Evolutionary conservation across 2,113 vertebrate genomes (phyloP), one percentile per base, ranked within the genome.

Genomic region (Shinisaurus crocodilurus): DNA sequence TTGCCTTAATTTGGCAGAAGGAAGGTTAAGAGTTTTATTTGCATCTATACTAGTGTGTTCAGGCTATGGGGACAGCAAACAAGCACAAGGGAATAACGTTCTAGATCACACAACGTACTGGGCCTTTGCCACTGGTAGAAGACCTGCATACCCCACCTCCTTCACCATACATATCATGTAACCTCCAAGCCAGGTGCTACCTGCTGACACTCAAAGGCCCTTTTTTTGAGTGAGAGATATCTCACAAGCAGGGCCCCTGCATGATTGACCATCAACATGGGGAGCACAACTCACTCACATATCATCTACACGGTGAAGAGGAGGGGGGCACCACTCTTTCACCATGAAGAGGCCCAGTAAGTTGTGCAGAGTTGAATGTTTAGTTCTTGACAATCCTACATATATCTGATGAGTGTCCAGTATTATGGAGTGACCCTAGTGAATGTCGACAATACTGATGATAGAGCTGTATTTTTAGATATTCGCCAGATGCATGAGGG

Each of bases 1-100:
- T 80, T 85, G 92, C 92, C 86, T 94, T 85, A 76, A 16, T 0
- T 27, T 80, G 72, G 37, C 43, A 63, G 82, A 89, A 87, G 81
- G 75, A 91, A 86, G 92, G 74, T 93, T 57, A 3, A 12, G 0
- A 57, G 89, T 0, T 48, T n/a, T 70, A 0, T 85, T 74, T 25
- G 72, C 83, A 93, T 77, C 87, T 70, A 85, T 90, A 15, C 5
- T 29, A 57, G 23, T 70, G 23, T 67, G 29, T 82, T 54, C n/a
- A 37, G n/a, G 74, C 12, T 25, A 34, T 32, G 54, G 37, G 65
- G 72, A 75, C 70, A 32, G 45, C 4, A 37, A 76, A 37, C 50
- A 82, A 29, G 57, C 6, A 12, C 34, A 70, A 77, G 45, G 77
- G 23, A 18, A 80, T 67, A n/a, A 57, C 13, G 3, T 6, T 6